A percentile compares a stretch with the other conserved stretches of the same genome.
phyloP scores from a whole-genome alignment of 2,888 invertebrate genomes.

The Leucophenga montana region DNA sequence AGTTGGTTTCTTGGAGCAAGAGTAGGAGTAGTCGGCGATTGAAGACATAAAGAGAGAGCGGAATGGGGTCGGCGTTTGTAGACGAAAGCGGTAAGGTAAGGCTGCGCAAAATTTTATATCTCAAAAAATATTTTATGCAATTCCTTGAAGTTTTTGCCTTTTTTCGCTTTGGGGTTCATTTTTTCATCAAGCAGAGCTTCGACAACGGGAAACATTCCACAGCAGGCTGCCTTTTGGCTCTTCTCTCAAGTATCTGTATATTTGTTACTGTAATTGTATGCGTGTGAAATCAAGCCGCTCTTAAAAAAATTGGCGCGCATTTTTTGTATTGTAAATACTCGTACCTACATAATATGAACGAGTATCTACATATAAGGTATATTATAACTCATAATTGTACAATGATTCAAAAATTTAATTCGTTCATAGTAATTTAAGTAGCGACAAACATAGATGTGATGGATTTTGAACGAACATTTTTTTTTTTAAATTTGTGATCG shows the following conservation, averaged over 20 bases:
- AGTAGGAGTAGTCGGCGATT: slow-evolving; percentile 3
- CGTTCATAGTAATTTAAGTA: too few relatives aligned
- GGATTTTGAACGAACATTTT: too few relatives aligned
- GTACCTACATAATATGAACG: too few relatives aligned
- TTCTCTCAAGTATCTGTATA: background rate
- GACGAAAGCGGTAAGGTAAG: slow-evolving; percentile 48
- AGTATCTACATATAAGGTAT: too few relatives aligned
- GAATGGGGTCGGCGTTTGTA: background rate
- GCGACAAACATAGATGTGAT: too few relatives aligned
- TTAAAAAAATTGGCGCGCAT: too few relatives aligned
- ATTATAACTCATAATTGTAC: too few relatives aligned
- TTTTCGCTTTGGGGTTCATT: slow-evolving; percentile 13
- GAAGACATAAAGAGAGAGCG: background rate
- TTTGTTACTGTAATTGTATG: too few relatives aligned
- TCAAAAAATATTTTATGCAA: slow-evolving; percentile 62
- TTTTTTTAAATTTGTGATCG: too few relatives aligned
- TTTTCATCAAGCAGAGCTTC: background rate
- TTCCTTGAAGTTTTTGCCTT: slow-evolving; percentile 60
- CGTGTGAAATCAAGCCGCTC: too few relatives aligned
- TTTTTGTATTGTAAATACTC: too few relatives aligned
- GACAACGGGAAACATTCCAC: background rate
- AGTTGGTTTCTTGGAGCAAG: slow-evolving; percentile 40
- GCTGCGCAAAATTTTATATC: slow-evolving; percentile 46
- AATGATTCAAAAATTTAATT: too few relatives aligned
- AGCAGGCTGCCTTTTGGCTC: background rate